Conservation (phyloP, 2,113 vertebrate genomes). For the Microcebus lehilahytsara region DNA sequence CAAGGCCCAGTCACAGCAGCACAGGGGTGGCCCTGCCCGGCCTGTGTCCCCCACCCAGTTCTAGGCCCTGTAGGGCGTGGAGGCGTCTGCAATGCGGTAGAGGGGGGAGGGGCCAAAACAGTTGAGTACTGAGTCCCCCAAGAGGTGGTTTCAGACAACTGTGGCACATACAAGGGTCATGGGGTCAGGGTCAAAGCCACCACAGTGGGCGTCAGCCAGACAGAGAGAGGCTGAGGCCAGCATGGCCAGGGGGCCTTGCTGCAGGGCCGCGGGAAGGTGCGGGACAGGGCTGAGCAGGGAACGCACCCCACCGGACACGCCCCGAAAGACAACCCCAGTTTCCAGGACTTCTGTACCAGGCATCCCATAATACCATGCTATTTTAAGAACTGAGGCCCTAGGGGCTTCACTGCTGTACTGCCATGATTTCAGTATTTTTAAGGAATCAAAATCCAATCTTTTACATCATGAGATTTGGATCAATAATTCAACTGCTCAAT, state of each 20-base stretch:
- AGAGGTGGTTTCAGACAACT: background rate
- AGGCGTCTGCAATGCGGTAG: background rate
- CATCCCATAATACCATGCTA: background rate
- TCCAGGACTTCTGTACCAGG: background rate
- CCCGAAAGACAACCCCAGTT: background rate
- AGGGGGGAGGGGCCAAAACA: background rate
- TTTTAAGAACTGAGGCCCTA: background rate
- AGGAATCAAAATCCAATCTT: background rate
- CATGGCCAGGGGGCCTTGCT: accelerated
- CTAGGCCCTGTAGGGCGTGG: background rate
- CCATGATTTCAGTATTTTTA: background rate
- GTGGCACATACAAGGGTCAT: accelerated
- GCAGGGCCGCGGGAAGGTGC: accelerated
- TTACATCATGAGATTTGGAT: background rate
- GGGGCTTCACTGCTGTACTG: accelerated
- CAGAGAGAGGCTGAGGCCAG: accelerated
- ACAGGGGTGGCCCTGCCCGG: accelerated
- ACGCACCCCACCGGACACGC: accelerated
- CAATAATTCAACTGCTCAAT: background rate
- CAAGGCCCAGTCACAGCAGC: background rate
- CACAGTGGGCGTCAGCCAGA: background rate
- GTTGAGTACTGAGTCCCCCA: accelerated
- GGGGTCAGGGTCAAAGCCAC: background rate
- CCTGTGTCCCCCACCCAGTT: background rate
- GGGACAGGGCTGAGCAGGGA: background rate